Base-by-base conservation (phyloP, 1,140 invertebrate species). In the Apis florea region DNA sequence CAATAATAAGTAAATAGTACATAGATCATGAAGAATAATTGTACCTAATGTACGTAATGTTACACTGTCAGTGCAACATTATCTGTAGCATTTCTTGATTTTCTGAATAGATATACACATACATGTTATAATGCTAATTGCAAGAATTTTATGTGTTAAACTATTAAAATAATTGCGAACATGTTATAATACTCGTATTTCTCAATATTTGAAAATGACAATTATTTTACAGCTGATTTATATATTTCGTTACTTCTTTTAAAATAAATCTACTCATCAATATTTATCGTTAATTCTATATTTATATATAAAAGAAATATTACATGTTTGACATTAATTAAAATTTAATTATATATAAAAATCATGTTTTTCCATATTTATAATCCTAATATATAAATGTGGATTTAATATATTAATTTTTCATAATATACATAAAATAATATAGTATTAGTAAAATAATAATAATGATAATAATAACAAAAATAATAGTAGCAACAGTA, bases 241-340 rank as follows among this genome's bases (percentile, higher is more conserved):
- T 47, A 90, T 81, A 90, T 81, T 31, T 86, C 89, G 71, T 88
- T 89, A 31, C 88, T 80, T 49, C 51, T 63, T 59, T 79, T 63
- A 63, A 78, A 66, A 63, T 72, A 80, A 80, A 80, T 66, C 40
- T n/a, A 69, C n/a, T 70, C 47, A 47, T 73, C 56, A 66, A n/a
- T 79, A 19, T 90, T 83, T 85, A 88, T 51, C 87, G 68, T 89
- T 84, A 88, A 80, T 58, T 72, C 59, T 71, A 47, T 82, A 76
- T 82, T 77, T 75, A 77, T 67, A 59, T 75, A 77, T 67, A 59
- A 59, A 77, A n/a, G n/a, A 51, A 69, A 54, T 40, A 70, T 64
- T 40, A 69, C n/a, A 56, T 66, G 26, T 49, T 31, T 66, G n/a
- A 71, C 72, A 51, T 73, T 73, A 66, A 56, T 80, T 54, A 63